Evolutionary conservation across 2,113 vertebrate genomes (phyloP).

Genomic region (Triplophysa tibetana): DNA sequence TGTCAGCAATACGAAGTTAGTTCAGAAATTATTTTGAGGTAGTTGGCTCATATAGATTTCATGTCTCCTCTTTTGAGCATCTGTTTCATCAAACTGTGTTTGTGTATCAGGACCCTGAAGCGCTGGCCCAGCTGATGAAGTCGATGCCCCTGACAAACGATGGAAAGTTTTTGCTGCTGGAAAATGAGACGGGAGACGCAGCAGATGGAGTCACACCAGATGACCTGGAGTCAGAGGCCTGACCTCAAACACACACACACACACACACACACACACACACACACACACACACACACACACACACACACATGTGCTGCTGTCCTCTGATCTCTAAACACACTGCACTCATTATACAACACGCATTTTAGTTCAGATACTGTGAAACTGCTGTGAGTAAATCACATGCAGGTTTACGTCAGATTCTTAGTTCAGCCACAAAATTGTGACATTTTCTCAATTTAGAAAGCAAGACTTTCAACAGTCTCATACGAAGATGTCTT

Average conservation of each 20-base stretch:
- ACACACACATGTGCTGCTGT: background rate
- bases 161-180: constrained; percentile 90
- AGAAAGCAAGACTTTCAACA: background rate
- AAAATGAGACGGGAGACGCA: constrained; percentile 70
- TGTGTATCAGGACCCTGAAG: constrained; percentile 84
- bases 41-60: background rate
- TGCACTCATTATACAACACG: background rate
- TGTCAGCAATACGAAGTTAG: no score
- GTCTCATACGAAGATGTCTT: background rate
- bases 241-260: constrained; percentile 37
- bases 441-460: background rate
- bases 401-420: background rate
- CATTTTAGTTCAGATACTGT: background rate
- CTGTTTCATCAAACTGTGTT: background rate
- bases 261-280: background rate
- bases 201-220: constrained; percentile 70
- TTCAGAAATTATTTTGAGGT: no score
- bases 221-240: constrained; percentile 92
- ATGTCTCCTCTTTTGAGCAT: no score
- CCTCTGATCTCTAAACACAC: constrained; percentile 13
- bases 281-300: no score
- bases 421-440: background rate
- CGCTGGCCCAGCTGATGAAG: constrained; percentile 89
- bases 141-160: constrained; percentile 89
- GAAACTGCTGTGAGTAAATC: background rate